phyloP scores from a whole-genome alignment of 2,797 vertebrate species.

The Lycodopsis pacificus region DNA sequence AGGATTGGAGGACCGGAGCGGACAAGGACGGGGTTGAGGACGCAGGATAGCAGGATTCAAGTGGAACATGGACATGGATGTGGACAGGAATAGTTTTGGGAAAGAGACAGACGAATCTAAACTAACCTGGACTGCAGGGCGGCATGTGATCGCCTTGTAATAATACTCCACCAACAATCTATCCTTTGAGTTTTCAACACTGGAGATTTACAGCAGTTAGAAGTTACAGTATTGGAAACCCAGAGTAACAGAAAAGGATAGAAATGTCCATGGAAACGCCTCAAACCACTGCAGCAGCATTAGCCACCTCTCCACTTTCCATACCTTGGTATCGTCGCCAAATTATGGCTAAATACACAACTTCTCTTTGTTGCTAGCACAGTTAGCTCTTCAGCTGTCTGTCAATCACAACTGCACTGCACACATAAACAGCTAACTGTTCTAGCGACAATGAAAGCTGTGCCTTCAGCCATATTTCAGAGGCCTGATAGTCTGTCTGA shows the following conservation, averaged over 20 bases:
- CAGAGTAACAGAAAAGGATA: background rate
- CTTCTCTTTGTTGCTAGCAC: background rate
- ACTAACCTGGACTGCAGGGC: slow-evolving; percentile 16
- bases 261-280: slow-evolving; percentile 21
- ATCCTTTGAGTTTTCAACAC: slow-evolving; percentile 2
- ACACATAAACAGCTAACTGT: background rate
- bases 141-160: slow-evolving; percentile 18
- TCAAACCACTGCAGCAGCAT: slow-evolving; percentile 3
- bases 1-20: slow-evolving; percentile 10
- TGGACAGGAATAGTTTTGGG: background rate
- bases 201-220: slow-evolving; percentile 14
- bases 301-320: slow-evolving; percentile 7
- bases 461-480: background rate
- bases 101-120: slow-evolving; percentile 15
- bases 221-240: background rate
- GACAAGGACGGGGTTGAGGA: background rate
- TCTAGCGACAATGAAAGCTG: background rate
- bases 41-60: background rate
- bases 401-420: background rate
- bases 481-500: background rate
- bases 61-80: background rate
- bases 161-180: slow-evolving; percentile 8
- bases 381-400: background rate
- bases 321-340: background rate
- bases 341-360: background rate